Evolutionary conservation across 2,888 invertebrate genomes (phyloP).

Genomic region (Hedychridium roseum): DNA sequence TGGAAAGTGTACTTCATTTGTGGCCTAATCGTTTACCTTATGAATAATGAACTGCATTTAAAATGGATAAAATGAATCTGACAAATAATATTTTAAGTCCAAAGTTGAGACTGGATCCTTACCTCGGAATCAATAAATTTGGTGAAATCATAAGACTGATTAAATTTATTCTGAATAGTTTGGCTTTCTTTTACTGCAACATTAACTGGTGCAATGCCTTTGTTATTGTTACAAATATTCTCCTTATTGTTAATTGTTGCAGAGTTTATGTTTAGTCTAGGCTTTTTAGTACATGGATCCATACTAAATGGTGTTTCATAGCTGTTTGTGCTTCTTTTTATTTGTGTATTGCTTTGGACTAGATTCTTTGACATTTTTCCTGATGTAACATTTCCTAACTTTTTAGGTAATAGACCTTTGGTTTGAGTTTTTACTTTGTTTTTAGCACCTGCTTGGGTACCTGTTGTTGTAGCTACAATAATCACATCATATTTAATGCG

Average conservation of each 20-base stretch:
- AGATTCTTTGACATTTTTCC: neutral
- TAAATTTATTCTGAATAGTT: neutral
- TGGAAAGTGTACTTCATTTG: neutral
- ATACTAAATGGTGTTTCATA: neutral
- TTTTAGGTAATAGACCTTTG: neutral
- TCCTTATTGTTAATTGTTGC: neutral
- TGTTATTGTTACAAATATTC: neutral
- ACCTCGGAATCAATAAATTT: neutral
- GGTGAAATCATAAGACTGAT: neutral
- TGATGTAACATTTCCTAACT: neutral
- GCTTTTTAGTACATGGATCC: neutral
- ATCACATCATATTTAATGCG: conserved; percentile 74
- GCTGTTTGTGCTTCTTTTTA: neutral
- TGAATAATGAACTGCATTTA: too few relatives aligned
- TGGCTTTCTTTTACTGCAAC: neutral
- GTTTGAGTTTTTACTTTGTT: conserved; percentile 2
- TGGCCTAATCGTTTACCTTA: too few relatives aligned
- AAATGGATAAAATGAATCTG: too few relatives aligned
- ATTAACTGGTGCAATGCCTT: neutral
- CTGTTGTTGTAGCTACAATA: conserved; percentile 8
- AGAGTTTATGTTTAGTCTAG: neutral
- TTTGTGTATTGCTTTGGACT: neutral
- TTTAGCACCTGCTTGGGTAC: conserved; percentile 14
- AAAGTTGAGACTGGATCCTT: neutral
- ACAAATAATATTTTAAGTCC: neutral